Percentiles rank a stretch among this genome's conserved stretches.
Evolutionary conservation across 2,113 vertebrate species (phyloP).

Genomic region (Xenopus laevis): DNA sequence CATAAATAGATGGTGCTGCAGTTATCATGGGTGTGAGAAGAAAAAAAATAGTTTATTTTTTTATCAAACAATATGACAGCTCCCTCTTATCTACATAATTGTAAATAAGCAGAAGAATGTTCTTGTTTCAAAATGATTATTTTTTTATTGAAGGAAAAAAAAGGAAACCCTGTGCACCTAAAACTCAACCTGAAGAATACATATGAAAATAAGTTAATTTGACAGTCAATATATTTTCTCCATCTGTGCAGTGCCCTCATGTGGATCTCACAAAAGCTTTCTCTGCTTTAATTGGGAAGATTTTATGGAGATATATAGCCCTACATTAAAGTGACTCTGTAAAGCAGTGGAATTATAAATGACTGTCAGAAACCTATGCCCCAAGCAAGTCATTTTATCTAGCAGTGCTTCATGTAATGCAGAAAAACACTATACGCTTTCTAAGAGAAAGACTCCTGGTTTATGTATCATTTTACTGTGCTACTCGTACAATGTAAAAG

Average conservation of each 20-base stretch:
- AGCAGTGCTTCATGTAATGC: slow-evolving; percentile 1
- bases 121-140: no score
- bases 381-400: slow-evolving; percentile 36
- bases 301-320: slow-evolving; percentile 18
- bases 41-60: no score
- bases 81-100: no score
- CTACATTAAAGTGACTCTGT: slow-evolving; percentile 23
- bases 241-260: slow-evolving; percentile 5
- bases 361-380: slow-evolving; percentile 31
- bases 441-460: background rate
- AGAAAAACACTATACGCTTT: slow-evolving; percentile 8
- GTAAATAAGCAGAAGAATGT: no score
- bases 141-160: no score
- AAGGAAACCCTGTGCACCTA: no score
- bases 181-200: background rate
- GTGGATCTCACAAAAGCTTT: slow-evolving; percentile 19
- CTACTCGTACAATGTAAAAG: background rate
- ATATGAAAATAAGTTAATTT: slow-evolving; percentile 7
- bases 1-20: no score
- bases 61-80: no score
- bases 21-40: no score
- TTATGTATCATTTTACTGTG: background rate
- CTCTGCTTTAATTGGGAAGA: slow-evolving; percentile 33
- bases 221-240: background rate
- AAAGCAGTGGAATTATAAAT: slow-evolving; percentile 27